A percentile compares a stretch with the other conserved stretches of the same genome.
Conservation (phyloP, 2,113 vertebrate genomes). For the Hyperoodon ampullatus region DNA sequence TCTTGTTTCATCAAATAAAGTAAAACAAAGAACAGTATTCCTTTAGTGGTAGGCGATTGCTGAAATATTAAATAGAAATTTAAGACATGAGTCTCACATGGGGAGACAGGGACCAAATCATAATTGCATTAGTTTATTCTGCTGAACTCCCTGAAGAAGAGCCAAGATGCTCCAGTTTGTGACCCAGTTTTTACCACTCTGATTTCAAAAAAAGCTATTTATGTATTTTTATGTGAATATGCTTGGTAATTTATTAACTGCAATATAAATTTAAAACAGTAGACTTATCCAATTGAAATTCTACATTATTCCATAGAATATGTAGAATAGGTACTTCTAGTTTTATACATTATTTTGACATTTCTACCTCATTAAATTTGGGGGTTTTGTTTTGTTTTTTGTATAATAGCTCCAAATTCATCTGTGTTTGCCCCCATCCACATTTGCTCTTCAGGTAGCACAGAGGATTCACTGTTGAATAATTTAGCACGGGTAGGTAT, state of each 20-base stretch:
- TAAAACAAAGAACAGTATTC: slow-evolving; percentile 53
- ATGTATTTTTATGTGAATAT: neutral
- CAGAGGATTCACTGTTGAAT: neutral
- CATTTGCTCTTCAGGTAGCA: neutral
- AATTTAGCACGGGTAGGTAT: neutral
- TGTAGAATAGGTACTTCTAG: neutral
- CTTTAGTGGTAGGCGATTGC: slow-evolving; percentile 56
- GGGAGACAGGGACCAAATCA: slow-evolving; percentile 10
- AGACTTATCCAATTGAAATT: neutral
- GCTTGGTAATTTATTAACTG: slow-evolving; percentile 10
- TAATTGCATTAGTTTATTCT: slow-evolving; percentile 35
- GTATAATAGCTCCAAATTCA: neutral
- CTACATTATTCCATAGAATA: neutral
- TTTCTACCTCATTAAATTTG: neutral
- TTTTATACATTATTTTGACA: neutral
- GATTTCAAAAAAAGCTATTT: slow-evolving; percentile 18
- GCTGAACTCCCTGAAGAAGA: neutral
- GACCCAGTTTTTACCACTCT: neutral
- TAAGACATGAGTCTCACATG: neutral
- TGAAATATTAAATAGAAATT: slow-evolving; percentile 63
- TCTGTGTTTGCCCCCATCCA: neutral
- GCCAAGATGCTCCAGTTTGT: neutral
- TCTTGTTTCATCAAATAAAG: slow-evolving; percentile 65
- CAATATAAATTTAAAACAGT: neutral
- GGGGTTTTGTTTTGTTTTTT: neutral